A percentile compares a stretch with the other conserved stretches of the same genome.
These are phyloP conservation scores for Peromyscus californicus DNA, from an alignment of 2,113 vertebrate genomes.

Conservation along the genomic window DNA sequence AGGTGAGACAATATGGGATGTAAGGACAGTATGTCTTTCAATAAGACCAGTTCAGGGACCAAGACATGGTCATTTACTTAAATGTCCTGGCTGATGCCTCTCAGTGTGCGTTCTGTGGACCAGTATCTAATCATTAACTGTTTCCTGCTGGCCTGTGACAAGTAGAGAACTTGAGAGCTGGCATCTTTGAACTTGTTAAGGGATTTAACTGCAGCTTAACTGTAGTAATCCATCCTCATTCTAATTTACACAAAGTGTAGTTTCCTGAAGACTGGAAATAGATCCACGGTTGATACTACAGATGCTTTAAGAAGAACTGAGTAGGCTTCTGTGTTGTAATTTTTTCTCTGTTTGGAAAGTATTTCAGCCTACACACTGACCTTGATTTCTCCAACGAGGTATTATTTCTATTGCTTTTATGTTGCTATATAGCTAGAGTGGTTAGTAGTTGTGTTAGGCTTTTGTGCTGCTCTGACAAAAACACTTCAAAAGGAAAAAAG, in stretches of 20 bases:
- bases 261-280: constrained; percentile 20
- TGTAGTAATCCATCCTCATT: not conserved
- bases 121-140: not conserved
- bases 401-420: not conserved
- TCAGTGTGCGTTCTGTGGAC: not conserved
- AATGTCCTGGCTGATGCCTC: not conserved
- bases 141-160: not conserved
- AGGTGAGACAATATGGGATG: not conserved
- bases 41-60: not conserved
- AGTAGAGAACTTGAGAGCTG: not conserved
- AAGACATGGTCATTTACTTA: not conserved
- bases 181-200: not conserved
- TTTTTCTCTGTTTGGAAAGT: not conserved
- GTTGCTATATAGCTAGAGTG: not conserved
- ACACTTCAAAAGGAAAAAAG: not conserved
- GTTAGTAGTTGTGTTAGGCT: not conserved
- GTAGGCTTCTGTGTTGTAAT: not conserved
- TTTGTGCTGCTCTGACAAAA: not conserved
- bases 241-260: not conserved
- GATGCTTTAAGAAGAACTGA: not conserved
- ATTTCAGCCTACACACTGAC: not conserved
- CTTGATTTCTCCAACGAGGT: not conserved
- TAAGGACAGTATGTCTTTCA: not conserved
- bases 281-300: not conserved
- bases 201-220: not conserved